These are phyloP conservation scores for Austrofundulus limnaeus DNA, from an alignment of 2,113 vertebrate genomes.

Conservation along the genomic window DNA sequence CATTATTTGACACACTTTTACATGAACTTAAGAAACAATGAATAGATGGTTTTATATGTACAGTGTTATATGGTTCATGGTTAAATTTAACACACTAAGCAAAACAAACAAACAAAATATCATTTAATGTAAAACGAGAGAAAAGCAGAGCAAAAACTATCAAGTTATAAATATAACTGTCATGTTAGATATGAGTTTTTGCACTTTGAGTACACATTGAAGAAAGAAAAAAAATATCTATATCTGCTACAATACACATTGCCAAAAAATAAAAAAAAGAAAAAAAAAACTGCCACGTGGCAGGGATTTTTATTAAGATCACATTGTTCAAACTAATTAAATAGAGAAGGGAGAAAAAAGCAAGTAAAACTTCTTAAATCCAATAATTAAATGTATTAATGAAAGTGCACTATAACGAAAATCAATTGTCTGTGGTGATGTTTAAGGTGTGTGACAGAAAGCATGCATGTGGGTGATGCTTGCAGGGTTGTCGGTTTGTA, in stretches of 20 bases:
- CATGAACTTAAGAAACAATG: not conserved
- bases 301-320: not conserved
- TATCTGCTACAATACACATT: not conserved
- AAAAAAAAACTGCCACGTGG: not conserved
- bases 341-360: not conserved
- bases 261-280: not conserved
- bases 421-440: constrained; percentile 28
- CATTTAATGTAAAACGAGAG: too few species aligned
- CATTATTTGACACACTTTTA: constrained; percentile 3
- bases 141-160: too few species aligned
- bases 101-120: too few species aligned
- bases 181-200: not conserved
- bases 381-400: constrained; percentile 19
- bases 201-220: not conserved
- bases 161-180: not conserved
- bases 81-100: too few species aligned
- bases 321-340: not conserved
- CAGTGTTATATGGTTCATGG: too few species aligned
- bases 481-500: not conserved
- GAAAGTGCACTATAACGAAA: constrained; percentile 6
- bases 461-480: not conserved
- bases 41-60: not conserved
- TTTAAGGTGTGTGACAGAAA: constrained; percentile 12
- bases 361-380: constrained; percentile 13
- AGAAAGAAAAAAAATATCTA: not conserved